Evolutionary conservation across 2,797 vertebrate genomes (phyloP), one percentile per base, ranked within the genome.

Genomic region (Decapterus maruadsi): DNA sequence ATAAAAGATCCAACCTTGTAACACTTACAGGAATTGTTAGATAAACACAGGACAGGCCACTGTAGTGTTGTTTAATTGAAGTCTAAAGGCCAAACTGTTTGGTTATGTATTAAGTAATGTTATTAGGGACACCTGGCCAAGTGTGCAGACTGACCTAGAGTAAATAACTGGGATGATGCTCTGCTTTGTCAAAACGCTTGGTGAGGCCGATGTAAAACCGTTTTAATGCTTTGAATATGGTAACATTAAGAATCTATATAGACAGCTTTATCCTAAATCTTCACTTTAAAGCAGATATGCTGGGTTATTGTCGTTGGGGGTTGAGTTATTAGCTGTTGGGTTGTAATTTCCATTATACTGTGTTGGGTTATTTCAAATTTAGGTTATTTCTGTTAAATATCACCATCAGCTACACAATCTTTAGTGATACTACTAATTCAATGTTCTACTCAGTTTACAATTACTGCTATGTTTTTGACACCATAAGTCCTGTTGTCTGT

Each of bases 41-140:
- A 80, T 68, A 68, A 83, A 59, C 17, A 22, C 26, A 19, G 20
- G 36, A 40, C 2, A 46, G 58, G 38, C 7, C 36, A 16, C 0
- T 43, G 38, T 40, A 67, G 14, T 62, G 64, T 72, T 75, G 67
- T 64, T 84, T 80, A 68, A 83, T 78, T 71, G 55, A 46, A 83
- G 89, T 87, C 74, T 53, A 88, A 87, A 87, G 84, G 82, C 63
- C 42, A 0, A 0, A 20, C 17, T 72, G 64, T 67, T 81, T 14
- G 57, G 59, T 87, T 72, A 84, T 71, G 26, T 80, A 84, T 82
- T 85, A 71, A 40, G 40, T 73, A 29, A 69, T 50, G 13, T 31
- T 0, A 22, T 66, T 38, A 19, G 26, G 10, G 11, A 31, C 11
- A 12, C 59, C 40, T 46, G 62, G 42, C 60, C 26, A 60, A 59